Conservation (phyloP, 64 coral and sea anemone species). For the Stichodactyla helianthus region DNA sequence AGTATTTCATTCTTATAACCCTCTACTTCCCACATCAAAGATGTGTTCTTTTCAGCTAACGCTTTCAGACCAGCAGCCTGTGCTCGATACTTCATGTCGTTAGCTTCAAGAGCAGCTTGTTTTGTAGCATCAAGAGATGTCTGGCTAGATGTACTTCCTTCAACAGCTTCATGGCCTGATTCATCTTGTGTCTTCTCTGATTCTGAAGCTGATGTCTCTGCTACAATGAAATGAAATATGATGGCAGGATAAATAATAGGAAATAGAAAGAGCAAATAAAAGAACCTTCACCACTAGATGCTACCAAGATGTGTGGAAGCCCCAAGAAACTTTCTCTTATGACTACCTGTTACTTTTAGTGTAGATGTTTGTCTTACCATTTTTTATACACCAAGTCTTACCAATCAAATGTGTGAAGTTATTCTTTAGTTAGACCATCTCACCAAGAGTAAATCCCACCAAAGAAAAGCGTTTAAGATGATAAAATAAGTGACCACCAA, state of each 20-base stretch:
- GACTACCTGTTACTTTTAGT: background rate
- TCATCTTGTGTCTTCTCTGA: conserved; percentile 27
- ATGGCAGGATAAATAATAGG: background rate
- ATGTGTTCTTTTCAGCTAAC: conserved; percentile 73
- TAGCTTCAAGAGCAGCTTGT: conserved; percentile 33
- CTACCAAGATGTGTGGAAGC: background rate
- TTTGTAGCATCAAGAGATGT: background rate
- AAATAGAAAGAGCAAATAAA: background rate
- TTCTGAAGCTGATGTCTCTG: conserved; percentile 3
- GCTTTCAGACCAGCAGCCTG: conserved; percentile 67
- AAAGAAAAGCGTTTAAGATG: background rate
- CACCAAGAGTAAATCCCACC: too few species aligned
- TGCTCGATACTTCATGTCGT: conserved; percentile 58
- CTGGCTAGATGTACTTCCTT: background rate
- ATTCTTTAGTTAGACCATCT: too few species aligned
- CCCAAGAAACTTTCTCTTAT: background rate
- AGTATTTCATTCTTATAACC: conserved; percentile 73
- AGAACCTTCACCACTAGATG: background rate
- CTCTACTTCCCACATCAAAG: conserved; percentile 80
- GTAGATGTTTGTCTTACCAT: background rate
- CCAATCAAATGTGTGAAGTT: background rate
- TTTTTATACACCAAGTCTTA: background rate
- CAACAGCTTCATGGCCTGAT: background rate
- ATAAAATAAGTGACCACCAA: background rate
- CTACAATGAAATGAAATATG: background rate